Evolutionary conservation across 53 echinoderm and acorn worm species (phyloP).

Genomic region (Echinarachnius parma): DNA sequence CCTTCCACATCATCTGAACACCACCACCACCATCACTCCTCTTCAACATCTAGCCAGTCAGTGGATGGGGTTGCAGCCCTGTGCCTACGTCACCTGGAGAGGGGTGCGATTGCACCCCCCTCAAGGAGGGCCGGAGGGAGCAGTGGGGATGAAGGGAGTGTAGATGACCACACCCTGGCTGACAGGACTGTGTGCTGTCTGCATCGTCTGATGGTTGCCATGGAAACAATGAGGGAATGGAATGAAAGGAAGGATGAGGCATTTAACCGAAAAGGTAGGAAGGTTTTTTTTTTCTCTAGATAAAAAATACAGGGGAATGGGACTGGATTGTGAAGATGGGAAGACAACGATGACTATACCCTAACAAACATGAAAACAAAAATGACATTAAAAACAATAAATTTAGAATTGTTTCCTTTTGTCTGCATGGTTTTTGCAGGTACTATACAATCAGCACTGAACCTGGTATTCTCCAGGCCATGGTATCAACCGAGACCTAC

Average conservation of each 20-base stretch:
- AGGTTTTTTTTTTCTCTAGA: no score
- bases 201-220: slow-evolving; percentile 53
- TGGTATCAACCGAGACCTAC: no score
- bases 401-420: no score
- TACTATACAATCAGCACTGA: no score
- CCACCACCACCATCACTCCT: neutral
- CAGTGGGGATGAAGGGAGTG: slow-evolving; percentile 18
- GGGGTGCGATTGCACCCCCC: slow-evolving; percentile 11
- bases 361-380: no score
- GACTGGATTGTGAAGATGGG: no score
- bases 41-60: neutral
- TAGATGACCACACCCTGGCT: slow-evolving; percentile 53
- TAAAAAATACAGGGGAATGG: no score
- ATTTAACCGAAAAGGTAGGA: no score
- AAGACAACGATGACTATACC: no score
- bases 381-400: no score
- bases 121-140: slow-evolving; percentile 2
- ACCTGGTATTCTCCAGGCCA: no score
- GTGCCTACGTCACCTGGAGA: slow-evolving; percentile 31
- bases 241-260: slow-evolving; percentile 24
- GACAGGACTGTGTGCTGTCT: slow-evolving; percentile 61
- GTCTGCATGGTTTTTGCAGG: no score
- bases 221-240: slow-evolving; percentile 26
- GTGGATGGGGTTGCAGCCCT: neutral
- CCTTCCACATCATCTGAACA: slow-evolving; percentile 4